Evolutionary conservation across 2,888 invertebrate species (phyloP), one percentile per base, ranked within the genome.

Genomic region (Linnaemya tessellans): DNA sequence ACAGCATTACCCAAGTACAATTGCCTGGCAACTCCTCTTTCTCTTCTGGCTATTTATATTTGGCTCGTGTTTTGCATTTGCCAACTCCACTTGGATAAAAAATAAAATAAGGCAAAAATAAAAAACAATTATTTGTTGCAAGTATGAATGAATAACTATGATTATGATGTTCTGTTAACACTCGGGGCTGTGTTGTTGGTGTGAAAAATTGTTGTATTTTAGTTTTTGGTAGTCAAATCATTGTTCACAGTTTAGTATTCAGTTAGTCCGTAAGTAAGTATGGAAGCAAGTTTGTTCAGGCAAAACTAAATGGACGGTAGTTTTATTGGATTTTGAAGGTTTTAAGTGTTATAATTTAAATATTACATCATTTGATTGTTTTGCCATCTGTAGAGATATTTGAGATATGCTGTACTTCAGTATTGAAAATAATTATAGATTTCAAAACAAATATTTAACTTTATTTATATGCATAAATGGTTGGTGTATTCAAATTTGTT

Each of bases 91-190:
- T 70, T 65, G n/a, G 62, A 10, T 11, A 73, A 58, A 67, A 46
- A 18, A 1, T 35, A 49, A 43, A 62, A 68, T 15, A 11, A n/a
- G 43, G 70, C 30, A 49, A 41, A 62, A 68, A 35, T n/a, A n/a
- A 11, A 18, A 56, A 79, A 38, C 4, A 62, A 41, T 71, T 71
- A 71, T 80, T 79, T 70, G 62, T 46, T 79, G 18, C 70, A 54
- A 41, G 41, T 54, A 30, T 43, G 43, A 75, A 58, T 70, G 68
- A 79, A 85, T 85, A 82, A 79, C 85, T 85, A 79, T 82, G 82
- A 85, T 85, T 85, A 85, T 82, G 85, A 85, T 82, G 82, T 85
- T 82, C 82, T 85, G 73, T 81, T 79, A 82, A 68, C 68, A 85
- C 85, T 85, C 43, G 51, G 49, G 84, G 84, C 81, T 41, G 41